Base-by-base conservation (phyloP, 2,797 vertebrate species). In the Avahi laniger region DNA sequence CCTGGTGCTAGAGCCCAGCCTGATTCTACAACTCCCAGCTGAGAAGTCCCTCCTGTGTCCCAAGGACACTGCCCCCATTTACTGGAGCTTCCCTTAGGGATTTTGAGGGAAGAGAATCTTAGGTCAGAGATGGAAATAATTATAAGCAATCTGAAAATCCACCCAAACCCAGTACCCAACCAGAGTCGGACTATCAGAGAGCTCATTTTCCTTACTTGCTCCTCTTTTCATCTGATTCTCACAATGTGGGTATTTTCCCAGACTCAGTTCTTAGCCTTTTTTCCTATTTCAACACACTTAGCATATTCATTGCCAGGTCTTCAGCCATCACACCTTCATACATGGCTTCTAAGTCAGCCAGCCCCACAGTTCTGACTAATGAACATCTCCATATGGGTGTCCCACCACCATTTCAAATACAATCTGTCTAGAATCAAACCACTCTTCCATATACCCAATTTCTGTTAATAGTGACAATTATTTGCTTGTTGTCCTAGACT, bases 71-170 rank as follows among this genome's bases (percentile, higher is more conserved):
- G 33, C 20, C 59, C n/a, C 54, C 20, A 28, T 73, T 82, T 91
- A 46, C 20, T 63, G 22, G 46, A 35, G 26, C 41, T 72, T 95
- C 48, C 46, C 28, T 35, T 90, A 43, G 65, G 13, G 38, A 83
- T 52, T 90, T 46, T 54, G 65, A 92, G 59, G 67, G 82, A 86
- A 50, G 43, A 84, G 70, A 61, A 83, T 50, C 10, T 91, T 93
- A 89, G 24, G 57, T 46, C 75, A 90, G 33, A 76, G 61, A 69
- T 41, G 30, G 83, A 85, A 89, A 97, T 50, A 78, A 76, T 48
- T 78, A 72, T 91, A 93, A 88, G 81, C 46, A 80, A 72, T 69
- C 69, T 61, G 33, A 95, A 96, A 94, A 80, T 57, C 69, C 61
- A 38, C 26, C 61, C 69, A 95, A 78, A 79, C 24, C 46, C 72